Evolutionary conservation across 2,888 invertebrate species (phyloP), one percentile per base, ranked within the genome.

Genomic region (Halictus quadricinctus): DNA sequence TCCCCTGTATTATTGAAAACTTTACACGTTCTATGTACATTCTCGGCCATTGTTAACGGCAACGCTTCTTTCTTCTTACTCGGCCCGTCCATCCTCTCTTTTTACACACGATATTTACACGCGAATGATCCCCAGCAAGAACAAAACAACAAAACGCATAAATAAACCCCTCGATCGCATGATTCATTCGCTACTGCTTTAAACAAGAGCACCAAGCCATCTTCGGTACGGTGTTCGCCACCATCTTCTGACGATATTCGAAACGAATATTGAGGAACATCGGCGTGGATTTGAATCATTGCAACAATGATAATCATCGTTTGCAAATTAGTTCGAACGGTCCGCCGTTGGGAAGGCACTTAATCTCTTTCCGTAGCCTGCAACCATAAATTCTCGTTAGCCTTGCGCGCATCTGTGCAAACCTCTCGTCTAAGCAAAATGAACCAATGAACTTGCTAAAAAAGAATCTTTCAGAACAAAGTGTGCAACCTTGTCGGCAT

Each of bases 81-180:
- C 64, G 36, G 46, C 76, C 76, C 76, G 74, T 79, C 69, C 46
- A 54, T 72, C 58, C 5, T 58, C 74, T 58, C 74, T 83, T 85
- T 89, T 84, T 89, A 81, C 86, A 89, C 76, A 78, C 80, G 41
- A 72, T 89, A 88, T 89, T 85, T 89, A 89, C 87, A 89, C 83
- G 41, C 58, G 81, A 79, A 25, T 64, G 72, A 80, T 69, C 76
- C 43, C n/a, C 72, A 72, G 29, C 48, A 50, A 54, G 21, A 73
- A 29, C 21, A 36, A 73, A 72, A 72, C 41, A 72, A 46, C 12
- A 54, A 36, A 73, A 46, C 29, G 72, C n/a, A 83, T 72, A 81
- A 76, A 79, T 70, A 81, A 50, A 10, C 29, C 15, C 15, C 48
- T 46, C 66, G 25, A 81, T 46, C 21, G 10, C 41, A 41, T 58